Base-by-base conservation (phyloP, 2,888 invertebrate species). In the Clunio marinus region DNA sequence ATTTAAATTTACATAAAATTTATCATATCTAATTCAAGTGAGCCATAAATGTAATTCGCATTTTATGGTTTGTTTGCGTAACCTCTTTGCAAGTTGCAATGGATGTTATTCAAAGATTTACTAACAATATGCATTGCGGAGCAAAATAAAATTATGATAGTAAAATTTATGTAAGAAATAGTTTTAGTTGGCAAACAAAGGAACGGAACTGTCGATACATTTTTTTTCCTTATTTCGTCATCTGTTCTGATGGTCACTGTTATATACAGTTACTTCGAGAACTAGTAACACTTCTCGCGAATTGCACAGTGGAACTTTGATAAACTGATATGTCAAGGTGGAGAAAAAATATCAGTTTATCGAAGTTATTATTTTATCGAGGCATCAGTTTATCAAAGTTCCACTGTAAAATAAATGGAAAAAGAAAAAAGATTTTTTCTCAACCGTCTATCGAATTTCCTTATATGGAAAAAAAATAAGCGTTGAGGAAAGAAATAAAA, bases 281-380 rank as follows among this genome's bases (percentile, higher is more conserved):
- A 45, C 63, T 13, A 46, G 66, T 27, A 66, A 66, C 66, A 66
- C 66, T 32, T 66, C 66, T 66, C 66, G 25, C 25, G 55, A 66
- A 55, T 46, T 35, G 51, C n/a, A n/a, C n/a, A n/a, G n/a, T n/a
- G n/a, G n/a, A n/a, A n/a, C 55, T 55, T 46, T 20, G n/a, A n/a
- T n/a, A n/a, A n/a, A n/a, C n/a, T n/a, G n/a, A n/a, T n/a, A n/a
- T n/a, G n/a, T n/a, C n/a, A n/a, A n/a, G n/a, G n/a, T n/a, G n/a
- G n/a, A n/a, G n/a, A n/a, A n/a, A n/a, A n/a, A n/a, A n/a, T n/a
- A n/a, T n/a, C n/a, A n/a, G n/a, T n/a, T n/a, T n/a, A n/a, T n/a
- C n/a, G n/a, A n/a, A n/a, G n/a, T n/a, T n/a, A n/a, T n/a, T n/a
- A n/a, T n/a, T n/a, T n/a, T n/a, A n/a, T n/a, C n/a, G n/a, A n/a